Conservation (phyloP, 2,888 invertebrate genomes). For the Agrotis ipsilon region DNA sequence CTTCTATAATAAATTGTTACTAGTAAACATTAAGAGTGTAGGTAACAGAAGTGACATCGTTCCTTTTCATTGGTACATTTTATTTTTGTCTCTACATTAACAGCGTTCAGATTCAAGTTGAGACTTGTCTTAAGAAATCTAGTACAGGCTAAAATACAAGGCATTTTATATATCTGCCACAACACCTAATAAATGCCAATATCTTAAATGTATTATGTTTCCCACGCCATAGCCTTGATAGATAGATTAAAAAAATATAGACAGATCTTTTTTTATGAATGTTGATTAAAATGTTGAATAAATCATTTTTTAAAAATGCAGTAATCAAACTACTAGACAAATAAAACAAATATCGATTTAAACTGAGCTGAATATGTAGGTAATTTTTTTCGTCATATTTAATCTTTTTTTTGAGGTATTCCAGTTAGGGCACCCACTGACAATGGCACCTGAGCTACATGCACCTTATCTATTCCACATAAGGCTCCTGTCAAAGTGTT, state of each 20-base stretch:
- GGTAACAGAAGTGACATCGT: too few species aligned
- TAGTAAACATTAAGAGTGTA: too few species aligned
- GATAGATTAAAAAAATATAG: conserved; percentile 11
- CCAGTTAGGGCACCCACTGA: too few species aligned
- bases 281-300: not conserved
- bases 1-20: too few species aligned
- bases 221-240: conserved; percentile 44
- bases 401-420: not conserved
- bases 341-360: conserved; percentile 5
- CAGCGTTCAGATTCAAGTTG: conserved; percentile 29
- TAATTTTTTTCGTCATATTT: not conserved
- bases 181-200: not conserved
- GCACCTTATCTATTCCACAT: too few species aligned
- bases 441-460: too few species aligned
- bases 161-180: conserved; percentile 13
- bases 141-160: conserved; percentile 13
- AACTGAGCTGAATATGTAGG: not conserved
- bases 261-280: not conserved
- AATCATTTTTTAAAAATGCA: conserved; percentile 13
- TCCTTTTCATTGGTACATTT: too few species aligned
- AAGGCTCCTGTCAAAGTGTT: too few species aligned
- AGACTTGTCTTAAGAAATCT: conserved; percentile 4
- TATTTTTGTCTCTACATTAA: not conserved
- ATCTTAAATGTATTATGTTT: conserved; percentile 42
- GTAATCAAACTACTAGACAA: conserved; percentile 7